Conservation (phyloP, 2,888 invertebrate genomes). For the Antheraea yamamai region DNA sequence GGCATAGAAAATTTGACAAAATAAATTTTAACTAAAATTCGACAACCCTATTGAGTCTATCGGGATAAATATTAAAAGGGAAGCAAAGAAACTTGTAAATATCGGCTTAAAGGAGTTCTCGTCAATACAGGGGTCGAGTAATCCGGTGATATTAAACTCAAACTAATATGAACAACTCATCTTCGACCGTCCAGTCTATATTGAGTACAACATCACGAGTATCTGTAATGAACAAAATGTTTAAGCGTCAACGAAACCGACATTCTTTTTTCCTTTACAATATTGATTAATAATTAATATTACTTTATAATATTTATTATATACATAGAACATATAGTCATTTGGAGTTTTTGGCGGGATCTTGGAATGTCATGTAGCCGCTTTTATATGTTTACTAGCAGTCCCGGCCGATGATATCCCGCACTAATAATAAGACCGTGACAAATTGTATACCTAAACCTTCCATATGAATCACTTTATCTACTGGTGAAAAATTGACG, state of each 20-base stretch:
- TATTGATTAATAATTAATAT: too few species aligned
- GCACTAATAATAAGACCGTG: too few species aligned
- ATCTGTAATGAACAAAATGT: not conserved
- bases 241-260: not conserved
- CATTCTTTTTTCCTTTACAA: not conserved
- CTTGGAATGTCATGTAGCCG: too few species aligned
- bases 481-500: too few species aligned
- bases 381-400: too few species aligned
- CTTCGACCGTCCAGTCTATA: slow-evolving; percentile 1
- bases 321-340: too few species aligned
- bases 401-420: too few species aligned
- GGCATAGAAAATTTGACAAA: too few species aligned
- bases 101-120: slow-evolving; percentile 26
- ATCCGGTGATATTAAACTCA: slow-evolving; percentile 42
- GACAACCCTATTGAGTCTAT: not conserved
- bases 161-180: slow-evolving; percentile 15
- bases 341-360: too few species aligned
- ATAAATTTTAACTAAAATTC: not conserved
- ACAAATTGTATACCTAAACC: too few species aligned
- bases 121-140: slow-evolving; percentile 32
- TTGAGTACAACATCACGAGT: not conserved
- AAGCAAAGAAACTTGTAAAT: not conserved
- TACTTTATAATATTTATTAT: too few species aligned
- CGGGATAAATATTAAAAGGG: slow-evolving; percentile 1
- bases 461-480: too few species aligned